These are phyloP conservation scores for Scolopax bukidnonensis DNA, from an alignment of 2,797 vertebrate species.

Conservation along the genomic window DNA sequence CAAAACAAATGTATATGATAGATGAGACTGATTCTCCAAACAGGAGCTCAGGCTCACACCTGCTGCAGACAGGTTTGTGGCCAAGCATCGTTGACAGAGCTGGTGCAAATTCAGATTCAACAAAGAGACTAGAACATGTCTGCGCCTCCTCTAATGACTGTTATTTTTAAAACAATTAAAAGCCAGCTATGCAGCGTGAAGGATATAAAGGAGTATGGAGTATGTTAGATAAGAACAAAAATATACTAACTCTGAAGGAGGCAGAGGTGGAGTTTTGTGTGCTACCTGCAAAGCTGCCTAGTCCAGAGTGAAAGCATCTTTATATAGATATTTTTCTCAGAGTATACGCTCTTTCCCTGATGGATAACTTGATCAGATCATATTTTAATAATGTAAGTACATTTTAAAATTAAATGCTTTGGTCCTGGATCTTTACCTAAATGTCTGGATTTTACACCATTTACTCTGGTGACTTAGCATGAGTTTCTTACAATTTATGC, in stretches of 20 bases:
- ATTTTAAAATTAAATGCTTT: background rate
- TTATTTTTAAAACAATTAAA: conserved; percentile 69
- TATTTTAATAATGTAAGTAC: background rate
- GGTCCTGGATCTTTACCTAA: background rate
- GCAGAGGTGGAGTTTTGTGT: background rate
- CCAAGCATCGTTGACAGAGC: conserved; percentile 42
- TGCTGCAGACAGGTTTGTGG: conserved; percentile 44
- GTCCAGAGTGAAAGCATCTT: background rate
- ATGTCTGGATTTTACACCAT: background rate
- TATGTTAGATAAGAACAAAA: conserved; percentile 21
- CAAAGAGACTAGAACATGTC: conserved; percentile 41
- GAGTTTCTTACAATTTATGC: background rate
- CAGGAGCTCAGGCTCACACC: background rate
- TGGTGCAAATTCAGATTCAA: conserved; percentile 37
- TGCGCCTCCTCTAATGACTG: conserved; percentile 28
- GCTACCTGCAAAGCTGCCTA: background rate
- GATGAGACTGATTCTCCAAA: conserved; percentile 55
- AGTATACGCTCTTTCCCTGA: background rate
- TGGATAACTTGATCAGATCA: background rate
- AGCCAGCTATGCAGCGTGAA: conserved; percentile 41
- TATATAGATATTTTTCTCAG: background rate
- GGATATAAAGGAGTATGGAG: conserved; percentile 14
- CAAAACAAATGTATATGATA: conserved; percentile 47
- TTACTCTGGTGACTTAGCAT: background rate
- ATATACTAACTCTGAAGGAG: conserved; percentile 31